Percentiles rank a stretch among this genome's conserved stretches.
Conservation (phyloP, 2,113 vertebrate species). For the Emydocephalus ijimae region DNA sequence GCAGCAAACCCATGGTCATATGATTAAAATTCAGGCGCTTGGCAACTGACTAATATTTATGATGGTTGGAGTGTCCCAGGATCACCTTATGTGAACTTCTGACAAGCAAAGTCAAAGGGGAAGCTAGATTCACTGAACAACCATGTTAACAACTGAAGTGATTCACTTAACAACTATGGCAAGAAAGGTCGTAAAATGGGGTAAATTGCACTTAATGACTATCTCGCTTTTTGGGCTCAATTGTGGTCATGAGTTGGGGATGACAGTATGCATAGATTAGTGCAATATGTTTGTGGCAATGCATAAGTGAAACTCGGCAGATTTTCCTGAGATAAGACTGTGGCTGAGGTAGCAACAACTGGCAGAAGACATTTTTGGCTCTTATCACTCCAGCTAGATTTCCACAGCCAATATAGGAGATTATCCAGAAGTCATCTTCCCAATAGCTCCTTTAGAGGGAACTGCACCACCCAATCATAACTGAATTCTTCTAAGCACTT, state of each 20-base stretch:
- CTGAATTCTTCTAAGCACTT: neutral
- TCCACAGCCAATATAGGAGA: neutral
- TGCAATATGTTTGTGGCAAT: neutral
- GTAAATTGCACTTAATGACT: neutral
- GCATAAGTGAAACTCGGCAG: neutral
- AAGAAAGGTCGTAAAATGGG: neutral
- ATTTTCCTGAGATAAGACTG: neutral
- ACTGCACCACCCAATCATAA: neutral
- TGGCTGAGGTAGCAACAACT: neutral
- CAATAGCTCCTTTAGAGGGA: neutral
- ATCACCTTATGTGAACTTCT: neutral
- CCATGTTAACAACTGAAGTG: neutral
- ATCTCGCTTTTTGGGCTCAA: neutral
- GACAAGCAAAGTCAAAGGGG: neutral
- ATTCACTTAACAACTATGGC: neutral
- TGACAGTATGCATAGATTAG: neutral
- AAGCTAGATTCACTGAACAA: neutral
- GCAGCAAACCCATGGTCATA: neutral
- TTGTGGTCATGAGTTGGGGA: neutral
- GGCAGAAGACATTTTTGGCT: neutral
- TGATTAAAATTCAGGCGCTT: neutral
- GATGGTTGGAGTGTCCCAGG: neutral
- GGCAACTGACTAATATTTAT: neutral
- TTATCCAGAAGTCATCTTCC: neutral
- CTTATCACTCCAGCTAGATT: neutral